Percentiles rank a stretch among this genome's conserved stretches.
These are phyloP conservation scores for Rutpela maculata DNA, from an alignment of 2,888 invertebrate species.

Conservation along the genomic window DNA sequence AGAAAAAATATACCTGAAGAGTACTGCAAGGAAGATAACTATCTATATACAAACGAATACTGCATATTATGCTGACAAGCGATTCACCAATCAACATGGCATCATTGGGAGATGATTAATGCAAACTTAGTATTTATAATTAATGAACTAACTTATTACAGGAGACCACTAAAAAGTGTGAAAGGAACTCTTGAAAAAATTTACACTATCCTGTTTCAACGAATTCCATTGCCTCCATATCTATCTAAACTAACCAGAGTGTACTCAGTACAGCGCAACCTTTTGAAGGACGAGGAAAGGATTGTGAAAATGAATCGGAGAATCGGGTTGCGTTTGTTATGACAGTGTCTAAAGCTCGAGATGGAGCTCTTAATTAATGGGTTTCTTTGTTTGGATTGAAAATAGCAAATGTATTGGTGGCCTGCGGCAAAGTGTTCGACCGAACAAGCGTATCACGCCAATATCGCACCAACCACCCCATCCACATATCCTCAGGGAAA, in stretches of 20 bases:
- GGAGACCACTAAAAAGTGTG: no score
- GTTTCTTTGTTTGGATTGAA: slow-evolving; percentile 73
- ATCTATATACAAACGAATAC: no score
- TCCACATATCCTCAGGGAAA: slow-evolving; percentile 48
- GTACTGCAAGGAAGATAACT: no score
- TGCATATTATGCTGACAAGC: no score
- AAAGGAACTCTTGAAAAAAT: no score
- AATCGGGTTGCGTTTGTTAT: slow-evolving; percentile 68
- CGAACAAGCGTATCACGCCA: slow-evolving; percentile 67
- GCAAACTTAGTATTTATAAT: no score
- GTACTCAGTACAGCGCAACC: not conserved
- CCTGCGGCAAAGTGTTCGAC: slow-evolving; percentile 69
- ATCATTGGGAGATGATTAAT: no score
- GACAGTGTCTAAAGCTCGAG: slow-evolving; percentile 71
- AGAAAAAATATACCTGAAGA: no score
- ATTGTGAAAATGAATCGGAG: slow-evolving; percentile 56
- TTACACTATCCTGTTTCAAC: not conserved
- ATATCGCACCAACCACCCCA: slow-evolving; percentile 53
- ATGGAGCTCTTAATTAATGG: slow-evolving; percentile 74
- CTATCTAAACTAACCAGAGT: not conserved
- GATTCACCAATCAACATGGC: no score
- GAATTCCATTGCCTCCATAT: not conserved
- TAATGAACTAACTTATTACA: no score
- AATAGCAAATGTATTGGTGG: slow-evolving; percentile 70
- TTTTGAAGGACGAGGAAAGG: slow-evolving; percentile 41